Conservation (phyloP, 2,113 vertebrate genomes). For the Terrapene triunguis region DNA sequence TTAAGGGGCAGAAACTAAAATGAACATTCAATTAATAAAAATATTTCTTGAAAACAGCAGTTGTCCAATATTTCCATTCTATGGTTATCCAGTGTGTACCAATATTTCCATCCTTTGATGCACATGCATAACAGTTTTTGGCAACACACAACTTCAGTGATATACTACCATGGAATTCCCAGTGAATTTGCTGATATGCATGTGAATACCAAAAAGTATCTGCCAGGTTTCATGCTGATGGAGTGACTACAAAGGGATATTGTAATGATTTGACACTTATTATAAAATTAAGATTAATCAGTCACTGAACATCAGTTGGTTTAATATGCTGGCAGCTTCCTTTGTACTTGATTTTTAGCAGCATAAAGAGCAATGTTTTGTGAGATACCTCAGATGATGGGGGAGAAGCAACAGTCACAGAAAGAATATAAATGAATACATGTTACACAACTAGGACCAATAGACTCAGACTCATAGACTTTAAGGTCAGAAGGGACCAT, state of each 20-base stretch:
- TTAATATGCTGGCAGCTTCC: background rate
- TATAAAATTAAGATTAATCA: slow-evolving; percentile 51
- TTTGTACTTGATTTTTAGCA: slow-evolving; percentile 53
- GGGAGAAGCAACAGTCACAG: background rate
- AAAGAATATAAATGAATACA: background rate
- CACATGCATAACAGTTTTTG: slow-evolving; percentile 37
- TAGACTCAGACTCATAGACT: too few species aligned
- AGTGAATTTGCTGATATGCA: slow-evolving; percentile 66
- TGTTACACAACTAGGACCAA: background rate
- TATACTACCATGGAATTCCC: slow-evolving; percentile 62
- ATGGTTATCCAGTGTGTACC: background rate
- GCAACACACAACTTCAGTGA: slow-evolving; percentile 44
- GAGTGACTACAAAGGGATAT: slow-evolving; percentile 59
- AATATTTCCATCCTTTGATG: slow-evolving; percentile 30
- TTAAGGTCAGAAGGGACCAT: too few species aligned
- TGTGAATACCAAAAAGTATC: slow-evolving; percentile 63
- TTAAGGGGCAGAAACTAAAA: slow-evolving; percentile 5
- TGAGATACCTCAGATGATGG: background rate
- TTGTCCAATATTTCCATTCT: slow-evolving; percentile 33
- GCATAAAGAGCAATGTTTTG: slow-evolving; percentile 19
- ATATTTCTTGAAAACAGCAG: slow-evolving; percentile 16
- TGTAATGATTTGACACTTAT: slow-evolving; percentile 38
- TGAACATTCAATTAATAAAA: background rate
- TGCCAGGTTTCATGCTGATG: slow-evolving; percentile 31
- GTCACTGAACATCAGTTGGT: slow-evolving; percentile 52